Evolutionary conservation across 2,113 vertebrate species (phyloP).

Genomic region (Pampusana beccarii): DNA sequence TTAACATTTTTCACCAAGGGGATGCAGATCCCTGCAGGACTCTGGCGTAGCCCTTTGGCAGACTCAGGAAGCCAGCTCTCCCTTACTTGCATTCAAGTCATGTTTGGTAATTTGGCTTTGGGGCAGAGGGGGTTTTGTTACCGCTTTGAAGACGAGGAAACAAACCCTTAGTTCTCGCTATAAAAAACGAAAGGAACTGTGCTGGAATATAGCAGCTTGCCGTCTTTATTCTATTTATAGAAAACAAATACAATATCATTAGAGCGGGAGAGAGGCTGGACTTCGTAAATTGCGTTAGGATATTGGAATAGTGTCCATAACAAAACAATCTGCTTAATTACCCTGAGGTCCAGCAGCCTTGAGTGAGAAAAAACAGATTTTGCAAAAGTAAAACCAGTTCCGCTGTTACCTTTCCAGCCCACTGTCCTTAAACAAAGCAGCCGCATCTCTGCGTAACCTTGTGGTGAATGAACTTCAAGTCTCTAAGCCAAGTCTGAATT

Average conservation of each 20-base stretch:
- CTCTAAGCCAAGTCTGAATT: conserved; percentile 1
- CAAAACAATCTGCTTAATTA: not conserved
- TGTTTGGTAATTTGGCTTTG: conserved; percentile 18
- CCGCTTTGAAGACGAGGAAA: not conserved
- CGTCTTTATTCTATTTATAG: not conserved
- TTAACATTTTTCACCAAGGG: not conserved
- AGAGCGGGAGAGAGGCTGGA: not conserved
- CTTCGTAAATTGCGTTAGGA: not conserved
- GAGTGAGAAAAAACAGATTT: not conserved
- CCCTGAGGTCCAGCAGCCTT: not conserved
- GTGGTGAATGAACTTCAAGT: not conserved
- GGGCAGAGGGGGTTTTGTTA: conserved; percentile 13
- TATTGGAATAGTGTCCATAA: not conserved
- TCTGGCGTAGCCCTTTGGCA: not conserved
- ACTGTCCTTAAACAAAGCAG: not conserved
- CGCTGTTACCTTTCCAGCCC: not conserved
- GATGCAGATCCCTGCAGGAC: not conserved
- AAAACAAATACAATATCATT: not conserved
- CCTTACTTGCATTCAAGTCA: not conserved
- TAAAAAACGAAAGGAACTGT: not conserved
- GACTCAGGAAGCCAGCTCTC: not conserved
- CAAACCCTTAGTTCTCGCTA: not conserved
- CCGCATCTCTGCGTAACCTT: not conserved
- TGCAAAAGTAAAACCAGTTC: not conserved
- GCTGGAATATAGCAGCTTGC: not conserved